phyloP scores from a whole-genome alignment of 2,113 vertebrate genomes.

The Cromileptes altivelis region DNA sequence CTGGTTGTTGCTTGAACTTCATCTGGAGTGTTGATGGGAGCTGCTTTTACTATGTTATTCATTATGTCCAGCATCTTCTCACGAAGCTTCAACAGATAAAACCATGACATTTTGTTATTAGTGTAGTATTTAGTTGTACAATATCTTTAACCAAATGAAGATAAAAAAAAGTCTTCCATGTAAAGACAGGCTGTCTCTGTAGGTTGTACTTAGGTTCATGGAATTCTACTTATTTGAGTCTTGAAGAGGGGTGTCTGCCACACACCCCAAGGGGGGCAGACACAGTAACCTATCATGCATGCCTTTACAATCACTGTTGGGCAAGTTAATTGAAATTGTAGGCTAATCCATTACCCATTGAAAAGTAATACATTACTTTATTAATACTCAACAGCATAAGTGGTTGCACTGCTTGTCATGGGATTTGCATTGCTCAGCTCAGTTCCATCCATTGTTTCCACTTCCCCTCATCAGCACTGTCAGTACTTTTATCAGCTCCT shows the following conservation, averaged over 20 bases:
- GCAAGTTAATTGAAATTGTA: neutral
- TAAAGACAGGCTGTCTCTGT: neutral
- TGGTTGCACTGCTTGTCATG: neutral
- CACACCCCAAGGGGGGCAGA: neutral
- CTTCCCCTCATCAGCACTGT: too few species aligned
- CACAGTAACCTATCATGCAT: neutral
- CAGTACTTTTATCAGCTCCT: too few species aligned
- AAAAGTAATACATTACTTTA: neutral
- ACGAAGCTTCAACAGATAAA: slow-evolving; percentile 84
- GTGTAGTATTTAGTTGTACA: too few species aligned
- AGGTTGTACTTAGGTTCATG: neutral
- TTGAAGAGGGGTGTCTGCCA: neutral
- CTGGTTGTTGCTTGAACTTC: slow-evolving; percentile 82
- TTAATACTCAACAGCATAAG: neutral
- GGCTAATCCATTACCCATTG: neutral
- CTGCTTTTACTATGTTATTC: slow-evolving; percentile 49
- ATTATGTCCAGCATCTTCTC: slow-evolving; percentile 85
- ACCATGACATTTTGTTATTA: neutral
- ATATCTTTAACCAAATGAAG: too few species aligned
- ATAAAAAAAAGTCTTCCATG: neutral
- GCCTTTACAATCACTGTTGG: neutral
- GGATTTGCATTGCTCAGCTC: neutral
- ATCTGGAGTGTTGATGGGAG: slow-evolving; percentile 67
- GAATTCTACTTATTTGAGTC: neutral
- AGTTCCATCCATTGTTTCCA: neutral